Percentiles rank a stretch among this genome's conserved stretches.
These are phyloP conservation scores for Chelonoidis abingdonii DNA, from an alignment of 2,113 vertebrate genomes.

Conservation along the genomic window DNA sequence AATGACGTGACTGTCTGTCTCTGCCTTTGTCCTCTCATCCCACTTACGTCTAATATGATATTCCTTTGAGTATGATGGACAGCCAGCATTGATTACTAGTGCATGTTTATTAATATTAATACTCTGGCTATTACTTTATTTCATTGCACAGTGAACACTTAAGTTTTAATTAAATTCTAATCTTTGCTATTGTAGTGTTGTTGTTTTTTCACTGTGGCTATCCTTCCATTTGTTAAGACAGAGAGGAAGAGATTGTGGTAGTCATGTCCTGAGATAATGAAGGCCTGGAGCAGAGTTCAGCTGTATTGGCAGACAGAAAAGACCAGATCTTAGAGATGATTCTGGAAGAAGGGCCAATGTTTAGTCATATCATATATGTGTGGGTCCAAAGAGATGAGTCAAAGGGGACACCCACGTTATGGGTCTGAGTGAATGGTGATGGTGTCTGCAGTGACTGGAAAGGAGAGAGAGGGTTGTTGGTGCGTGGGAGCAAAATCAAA, in stretches of 20 bases:
- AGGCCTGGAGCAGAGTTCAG: neutral
- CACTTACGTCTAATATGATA: neutral
- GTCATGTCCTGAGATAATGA: neutral
- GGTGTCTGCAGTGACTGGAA: neutral
- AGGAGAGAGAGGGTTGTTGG: neutral
- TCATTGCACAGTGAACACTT: neutral
- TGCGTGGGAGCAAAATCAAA: neutral
- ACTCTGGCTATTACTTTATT: neutral
- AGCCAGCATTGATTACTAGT: neutral
- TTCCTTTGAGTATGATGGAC: neutral
- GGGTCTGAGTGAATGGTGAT: neutral
- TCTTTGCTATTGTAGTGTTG: neutral
- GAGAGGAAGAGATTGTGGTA: neutral
- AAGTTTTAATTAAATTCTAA: neutral
- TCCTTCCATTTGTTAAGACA: neutral
- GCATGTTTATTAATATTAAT: neutral
- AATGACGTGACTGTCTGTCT: neutral
- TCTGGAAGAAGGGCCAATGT: neutral
- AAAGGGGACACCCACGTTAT: neutral
- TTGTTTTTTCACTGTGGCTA: fast-evolving
- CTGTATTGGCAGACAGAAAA: neutral
- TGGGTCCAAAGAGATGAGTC: neutral
- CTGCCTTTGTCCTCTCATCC: neutral
- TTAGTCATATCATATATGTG: neutral
- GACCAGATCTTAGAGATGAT: neutral